These are phyloP conservation scores for Barbus barbus DNA, from an alignment of 2,113 vertebrate species.

Conservation along the genomic window DNA sequence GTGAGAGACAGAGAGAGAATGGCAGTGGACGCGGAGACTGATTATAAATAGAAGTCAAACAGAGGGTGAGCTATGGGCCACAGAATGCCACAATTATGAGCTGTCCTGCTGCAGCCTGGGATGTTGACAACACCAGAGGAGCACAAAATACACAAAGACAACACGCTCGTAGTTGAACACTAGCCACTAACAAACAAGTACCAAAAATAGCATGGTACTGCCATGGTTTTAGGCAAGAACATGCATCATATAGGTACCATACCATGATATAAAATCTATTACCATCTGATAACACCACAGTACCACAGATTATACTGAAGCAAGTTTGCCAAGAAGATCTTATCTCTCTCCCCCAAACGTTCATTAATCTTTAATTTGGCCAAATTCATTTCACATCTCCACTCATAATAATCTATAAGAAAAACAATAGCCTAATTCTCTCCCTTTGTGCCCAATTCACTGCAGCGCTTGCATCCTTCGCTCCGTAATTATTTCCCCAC, in stretches of 20 bases:
- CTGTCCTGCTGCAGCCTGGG: conserved; percentile 9
- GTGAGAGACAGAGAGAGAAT: background rate
- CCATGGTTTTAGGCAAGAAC: conserved; percentile 49
- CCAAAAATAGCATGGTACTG: conserved; percentile 56
- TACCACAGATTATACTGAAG: background rate
- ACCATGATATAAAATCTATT: background rate
- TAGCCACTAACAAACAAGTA: conserved; percentile 49
- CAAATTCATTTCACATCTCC: conserved; percentile 42
- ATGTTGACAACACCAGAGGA: conserved; percentile 6
- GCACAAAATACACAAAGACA: background rate
- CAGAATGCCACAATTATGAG: conserved; percentile 50
- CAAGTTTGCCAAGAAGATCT: conserved; percentile 48
- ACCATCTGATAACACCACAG: background rate
- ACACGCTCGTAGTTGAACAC: background rate
- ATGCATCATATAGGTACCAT: too few species aligned
- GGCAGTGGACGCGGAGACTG: conserved; percentile 7
- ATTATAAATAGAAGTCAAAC: conserved; percentile 52
- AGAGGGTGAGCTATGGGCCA: conserved; percentile 36
- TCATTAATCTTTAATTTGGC: conserved; percentile 36
- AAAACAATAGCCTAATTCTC: conserved; percentile 56
- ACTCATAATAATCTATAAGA: conserved; percentile 44
- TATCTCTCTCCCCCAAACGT: conserved; percentile 24
- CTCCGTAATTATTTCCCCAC: conserved; percentile 55
- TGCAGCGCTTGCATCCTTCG: conserved; percentile 50
- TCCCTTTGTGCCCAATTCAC: conserved; percentile 61